Conservation (phyloP, 30 jellyfish, hydroid and myxozoan genomes). For the Pseudorhiza aurosa region DNA sequence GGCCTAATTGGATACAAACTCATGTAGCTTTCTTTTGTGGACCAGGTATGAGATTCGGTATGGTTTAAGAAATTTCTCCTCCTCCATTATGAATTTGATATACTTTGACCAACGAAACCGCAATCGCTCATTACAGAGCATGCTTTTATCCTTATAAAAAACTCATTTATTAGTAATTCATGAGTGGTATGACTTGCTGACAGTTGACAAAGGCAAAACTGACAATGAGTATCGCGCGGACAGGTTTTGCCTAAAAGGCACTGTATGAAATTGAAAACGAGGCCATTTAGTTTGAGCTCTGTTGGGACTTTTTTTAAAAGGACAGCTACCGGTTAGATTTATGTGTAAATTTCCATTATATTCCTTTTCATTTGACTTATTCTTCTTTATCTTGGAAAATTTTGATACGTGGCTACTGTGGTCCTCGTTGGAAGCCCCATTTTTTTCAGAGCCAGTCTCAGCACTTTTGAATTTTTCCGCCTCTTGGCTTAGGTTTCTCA, state of each 20-base stretch:
- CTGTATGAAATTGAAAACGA: not conserved
- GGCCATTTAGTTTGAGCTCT: not conserved
- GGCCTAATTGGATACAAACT: too few relatives aligned
- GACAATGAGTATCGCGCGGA: not conserved
- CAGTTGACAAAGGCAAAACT: not conserved
- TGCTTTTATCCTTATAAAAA: not conserved
- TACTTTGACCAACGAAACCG: not conserved
- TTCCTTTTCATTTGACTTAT: not conserved
- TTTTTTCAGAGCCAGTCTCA: not conserved
- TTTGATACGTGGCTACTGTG: not conserved
- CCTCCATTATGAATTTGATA: not conserved
- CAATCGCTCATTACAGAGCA: not conserved
- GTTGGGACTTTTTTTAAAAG: not conserved
- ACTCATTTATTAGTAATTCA: not conserved
- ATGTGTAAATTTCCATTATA: not conserved
- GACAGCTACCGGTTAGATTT: not conserved
- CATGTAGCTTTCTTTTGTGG: too few relatives aligned
- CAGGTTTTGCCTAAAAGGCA: not conserved
- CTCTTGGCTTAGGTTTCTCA: not conserved
- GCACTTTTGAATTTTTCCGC: not conserved
- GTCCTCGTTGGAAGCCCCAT: not conserved
- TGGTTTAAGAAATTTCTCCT: not conserved
- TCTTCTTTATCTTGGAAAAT: not conserved
- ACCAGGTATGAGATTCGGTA: too few relatives aligned
- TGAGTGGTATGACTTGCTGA: not conserved